Evolutionary conservation across 2,888 invertebrate genomes (phyloP), one percentile per base, ranked within the genome.

Genomic region (Alloscopus bannaensis): DNA sequence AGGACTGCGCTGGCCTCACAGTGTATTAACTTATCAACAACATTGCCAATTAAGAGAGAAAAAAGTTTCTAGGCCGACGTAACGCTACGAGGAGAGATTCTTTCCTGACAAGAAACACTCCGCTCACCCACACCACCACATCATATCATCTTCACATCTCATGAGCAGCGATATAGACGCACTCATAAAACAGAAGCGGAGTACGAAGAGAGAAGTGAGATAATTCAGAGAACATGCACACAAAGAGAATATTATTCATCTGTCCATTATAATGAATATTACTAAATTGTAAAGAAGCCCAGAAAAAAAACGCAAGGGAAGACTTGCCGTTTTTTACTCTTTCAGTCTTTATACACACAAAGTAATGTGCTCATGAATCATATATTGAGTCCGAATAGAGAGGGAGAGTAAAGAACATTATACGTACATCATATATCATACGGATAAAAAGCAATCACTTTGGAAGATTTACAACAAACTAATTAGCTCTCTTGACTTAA

Each of bases 401-500:
- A 26, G 26, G 16, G 26, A 57, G 6, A 57, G 24, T n/a, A 57
- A 24, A 57, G 16, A 3, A 28, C 2, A 13, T 6, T 28, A 59
- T n/a, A 42, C 62, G 22, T 6, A 62, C 42, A 62, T 16, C 42
- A 78, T 78, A 78, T 50, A 65, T 78, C 70, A 78, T 64, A 29
- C 24, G 26, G 45, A 62, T 65, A 59, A 64, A n/a, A 71, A 62
- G 75, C 50, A 75, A 73, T 73, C 73, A 57, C 73, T 55, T 47
- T 22, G 36, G 55, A 78, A 64, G 71, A 71, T 78, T 71, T 78
- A 78, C 70, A 65, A 71, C 71, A 66, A 66, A 78, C 78, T 71
- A 78, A 78, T 78, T 78, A 78, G 78, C 42, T 78, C 71, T 52
- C 77, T 77, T 77, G 64, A 64, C 70, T 77, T 70, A 77, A 70